Base-by-base conservation (phyloP, 2,113 vertebrate species). In the Polyodon spathula region DNA sequence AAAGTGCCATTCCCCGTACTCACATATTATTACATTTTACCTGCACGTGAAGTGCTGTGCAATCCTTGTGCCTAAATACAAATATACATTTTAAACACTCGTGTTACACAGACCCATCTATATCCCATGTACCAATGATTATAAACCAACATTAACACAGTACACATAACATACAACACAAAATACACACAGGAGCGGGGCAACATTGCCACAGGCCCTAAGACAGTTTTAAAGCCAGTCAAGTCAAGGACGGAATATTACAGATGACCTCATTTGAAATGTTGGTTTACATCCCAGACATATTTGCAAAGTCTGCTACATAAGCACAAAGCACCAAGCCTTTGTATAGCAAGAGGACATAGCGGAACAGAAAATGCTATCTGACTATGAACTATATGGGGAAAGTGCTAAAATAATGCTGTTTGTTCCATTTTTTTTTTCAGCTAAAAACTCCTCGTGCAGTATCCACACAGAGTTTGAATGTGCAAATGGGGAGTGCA, bases 401-500 rank as follows among this genome's bases (percentile, higher is more conserved):
- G 41, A 62, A 61, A 38, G n/a, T 7, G 4, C 16, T 2, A 14
- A 27, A 12, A 51, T 43, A 56, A 56, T 61, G 4, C 39, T 59
- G 43, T 62, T 65, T 54, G 43, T 27, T 0, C 0, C 54, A 12
- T 43, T 48, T 9, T 60, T 63, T 61, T 39, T 66, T 88, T 72
- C 72, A 99, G 96, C 88, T 66, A 91, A 92, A 78, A 95, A 92
- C 63, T 93, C 92, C 17, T 92, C 93, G 46, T 98, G 96, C 75
- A 97, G 93, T 81, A 86, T 93, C 61, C 92, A 94, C 69, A 88
- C 83, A 1, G 93, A 97, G 62, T 99, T 97, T 78, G 93, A 98
- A 67, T 99, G 96, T 76, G 94, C 93, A 12, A 98, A 99, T 5
- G 91, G 95, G 44, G 92, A 97, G 60, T 99, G 96, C 69, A 81